These are phyloP conservation scores for Agriopis aurantiaria DNA, from an alignment of 2,888 invertebrate species.

Conservation along the genomic window DNA sequence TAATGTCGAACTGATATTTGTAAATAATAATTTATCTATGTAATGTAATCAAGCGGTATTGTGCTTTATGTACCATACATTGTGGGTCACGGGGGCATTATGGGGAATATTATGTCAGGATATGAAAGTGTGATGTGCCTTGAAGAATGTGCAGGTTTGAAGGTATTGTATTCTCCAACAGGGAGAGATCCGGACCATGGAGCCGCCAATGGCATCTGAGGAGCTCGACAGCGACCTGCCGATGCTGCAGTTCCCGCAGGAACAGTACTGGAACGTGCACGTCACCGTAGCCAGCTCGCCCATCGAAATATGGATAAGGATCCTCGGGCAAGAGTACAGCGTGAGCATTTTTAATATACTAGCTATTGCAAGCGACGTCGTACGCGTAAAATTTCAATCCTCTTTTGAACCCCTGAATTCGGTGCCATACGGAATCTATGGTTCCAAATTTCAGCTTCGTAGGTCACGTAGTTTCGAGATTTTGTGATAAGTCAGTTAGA, in stretches of 20 bases:
- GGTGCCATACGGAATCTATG: no score
- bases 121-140: neutral
- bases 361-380: no score
- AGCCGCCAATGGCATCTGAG: constrained; percentile 51
- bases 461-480: no score
- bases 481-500: no score
- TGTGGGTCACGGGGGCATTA: neutral
- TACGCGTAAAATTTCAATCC: no score
- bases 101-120: neutral
- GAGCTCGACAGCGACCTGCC: constrained; percentile 76
- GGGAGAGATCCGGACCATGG: neutral
- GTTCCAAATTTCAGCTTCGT: no score
- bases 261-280: constrained; percentile 86
- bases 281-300: constrained; percentile 88
- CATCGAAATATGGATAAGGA: constrained; percentile 88
- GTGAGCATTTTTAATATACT: constrained; percentile 67
- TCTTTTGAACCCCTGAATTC: no score
- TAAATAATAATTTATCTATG: neutral
- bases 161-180: neutral
- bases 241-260: constrained; percentile 77
- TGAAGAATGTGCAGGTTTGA: neutral
- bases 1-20: neutral
- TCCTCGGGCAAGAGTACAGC: constrained; percentile 88
- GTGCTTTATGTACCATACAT: no score
- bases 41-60: neutral